A percentile compares a stretch with the other conserved stretches of the same genome.
Conservation (phyloP, 1,140 invertebrate species). For the Trinorchestia longiramus region DNA sequence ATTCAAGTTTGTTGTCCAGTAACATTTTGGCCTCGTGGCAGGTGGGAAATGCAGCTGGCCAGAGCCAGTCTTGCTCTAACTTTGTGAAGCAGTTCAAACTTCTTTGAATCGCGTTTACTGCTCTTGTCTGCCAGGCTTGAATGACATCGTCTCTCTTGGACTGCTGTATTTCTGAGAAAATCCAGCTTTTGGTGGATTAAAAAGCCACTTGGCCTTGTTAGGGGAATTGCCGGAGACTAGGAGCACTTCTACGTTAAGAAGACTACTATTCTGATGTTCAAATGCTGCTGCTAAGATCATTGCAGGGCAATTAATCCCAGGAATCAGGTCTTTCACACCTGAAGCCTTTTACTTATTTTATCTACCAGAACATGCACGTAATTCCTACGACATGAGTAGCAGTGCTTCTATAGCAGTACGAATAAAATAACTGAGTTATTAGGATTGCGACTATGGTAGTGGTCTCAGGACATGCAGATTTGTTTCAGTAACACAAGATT, state of each 20-base stretch:
- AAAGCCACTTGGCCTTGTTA: not conserved
- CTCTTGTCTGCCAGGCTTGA: not conserved
- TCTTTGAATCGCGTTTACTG: not conserved
- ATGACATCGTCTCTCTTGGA: not conserved
- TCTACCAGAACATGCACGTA: not conserved
- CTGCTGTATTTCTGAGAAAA: not conserved
- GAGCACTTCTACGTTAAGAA: not conserved
- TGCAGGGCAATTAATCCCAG: not conserved
- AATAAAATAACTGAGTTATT: no score
- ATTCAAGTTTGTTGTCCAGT: not conserved
- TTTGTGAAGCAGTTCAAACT: not conserved
- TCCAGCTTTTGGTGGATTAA: not conserved
- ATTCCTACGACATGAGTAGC: not conserved
- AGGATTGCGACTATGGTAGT: no score
- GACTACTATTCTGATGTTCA: not conserved
- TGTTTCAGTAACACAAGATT: no score
- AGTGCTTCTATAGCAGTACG: no score
- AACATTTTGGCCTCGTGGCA: not conserved
- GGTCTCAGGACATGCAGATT: no score
- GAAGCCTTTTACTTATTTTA: not conserved
- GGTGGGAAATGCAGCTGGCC: not conserved
- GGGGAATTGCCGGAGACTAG: not conserved
- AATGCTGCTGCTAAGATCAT: not conserved
- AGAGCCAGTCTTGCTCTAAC: not conserved
- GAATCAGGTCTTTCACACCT: not conserved